Evolutionary conservation across 2,797 vertebrate genomes (phyloP), one percentile per base, ranked within the genome.

Genomic region (Parambassis ranga): DNA sequence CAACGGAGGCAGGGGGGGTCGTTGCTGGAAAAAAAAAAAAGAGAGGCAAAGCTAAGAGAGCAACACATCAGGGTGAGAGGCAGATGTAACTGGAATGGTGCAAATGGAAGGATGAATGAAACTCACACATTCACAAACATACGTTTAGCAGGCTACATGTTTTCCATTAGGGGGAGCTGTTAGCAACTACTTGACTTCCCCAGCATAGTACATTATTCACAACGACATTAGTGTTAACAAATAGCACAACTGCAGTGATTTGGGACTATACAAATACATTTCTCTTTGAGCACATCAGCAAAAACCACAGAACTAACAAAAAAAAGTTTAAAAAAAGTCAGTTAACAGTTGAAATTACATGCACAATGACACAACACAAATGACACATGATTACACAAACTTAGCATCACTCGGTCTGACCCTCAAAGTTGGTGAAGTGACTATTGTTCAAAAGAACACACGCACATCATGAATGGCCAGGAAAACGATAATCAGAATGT

Each of bases 41-140:
- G 48, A 77, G 42, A 13, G 0, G n/a, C 38, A 24, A 18, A 33
- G 26, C 63, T 41, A 44, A 49, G 9, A 55, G 41, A 27, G 38
- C 13, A 48, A 35, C 19, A 9, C 75, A 73, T 81, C 51, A 51
- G 71, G 61, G 62, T 4, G 44, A 42, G 32, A 65, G 38, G 63
- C 63, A 64, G 61, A 63, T 65, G 41, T 65, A 62, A 15, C 23
- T 41, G 27, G 23, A 37, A 48, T 4, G 10, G 50, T 31, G 71
- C 71, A 58, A 65, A 77, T 62, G 58, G 23, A 42, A 4, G 42
- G 48, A 76, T 74, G 56, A 75, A 71, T 61, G 60, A 59, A 65
- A 44, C 39, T 36, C 53, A 47, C 56, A 67, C 66, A 58, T 75
- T 71, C 65, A 77, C n/a, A 68, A 55, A 71, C 10, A 33, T 22